Evolutionary conservation across 30 jellyfish, hydroid and myxozoan genomes (phyloP), one percentile per base, ranked within the genome.

Genomic region (Pseudorhiza aurosa): DNA sequence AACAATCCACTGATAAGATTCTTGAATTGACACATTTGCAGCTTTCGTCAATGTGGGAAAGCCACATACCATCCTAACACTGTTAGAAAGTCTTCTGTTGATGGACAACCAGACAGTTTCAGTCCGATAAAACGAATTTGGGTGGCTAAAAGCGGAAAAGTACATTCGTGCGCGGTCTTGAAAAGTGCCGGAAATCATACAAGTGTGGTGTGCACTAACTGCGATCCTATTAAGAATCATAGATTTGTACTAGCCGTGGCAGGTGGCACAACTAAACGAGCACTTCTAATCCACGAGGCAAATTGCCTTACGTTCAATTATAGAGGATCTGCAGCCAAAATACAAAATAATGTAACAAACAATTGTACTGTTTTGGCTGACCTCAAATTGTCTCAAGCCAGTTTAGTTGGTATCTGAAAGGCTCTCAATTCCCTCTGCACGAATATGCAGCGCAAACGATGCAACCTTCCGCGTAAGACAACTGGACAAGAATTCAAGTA

Each of bases 261-360:
- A 72, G 86, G 67, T 72, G 86, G 64, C 44, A 55, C 86, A 55
- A 17, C 19, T 40, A 72, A 72, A 72, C 37, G 75, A 72, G 86
- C 86, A 46, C 86, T 71, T 26, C 65, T 72, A 33, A 72, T 43
- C 86, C 74, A 53, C 51, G 75, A 44, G 68, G 72, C 82, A 77
- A 77, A 77, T 77, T 77, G 90, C 82, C 80, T 77, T 77, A 77
- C 49, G 90, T 64, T 57, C 82, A 77, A 77, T 77, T 77, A 77
- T 53, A 35, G 58, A 22, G 90, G 82, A 60, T 77, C 82, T 46
- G 67, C 78, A 35, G 82, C 82, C 75, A 64, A 77, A 63, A 72
- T 72, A 57, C 86, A 55, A 40, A 72, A 24, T 50, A 30, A 36
- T 55, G 76, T 55, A 72, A 75, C 86, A 57, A 57, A 37, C 68